Percentiles rank a stretch among this genome's conserved stretches.
Evolutionary conservation across 1,140 invertebrate genomes (phyloP).

Genomic region (Oncopodura yosiiana): DNA sequence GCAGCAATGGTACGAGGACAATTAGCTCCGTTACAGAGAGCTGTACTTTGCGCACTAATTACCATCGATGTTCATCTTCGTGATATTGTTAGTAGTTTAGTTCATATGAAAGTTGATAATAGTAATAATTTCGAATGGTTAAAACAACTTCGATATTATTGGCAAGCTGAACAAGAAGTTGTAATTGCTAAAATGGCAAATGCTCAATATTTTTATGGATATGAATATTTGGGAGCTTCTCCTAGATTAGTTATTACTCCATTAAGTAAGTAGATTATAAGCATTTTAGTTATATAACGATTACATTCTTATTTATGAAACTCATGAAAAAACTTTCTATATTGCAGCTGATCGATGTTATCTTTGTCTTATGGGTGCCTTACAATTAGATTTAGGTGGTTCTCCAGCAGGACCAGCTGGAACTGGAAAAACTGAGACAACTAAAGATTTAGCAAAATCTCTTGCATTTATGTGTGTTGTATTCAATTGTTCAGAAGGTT

Average conservation of each 20-base stretch:
- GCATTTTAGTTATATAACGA: slow-evolving; percentile 39
- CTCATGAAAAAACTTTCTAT: not conserved
- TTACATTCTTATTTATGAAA: slow-evolving; percentile 39
- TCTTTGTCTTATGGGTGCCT: slow-evolving; percentile 73
- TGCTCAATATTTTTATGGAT: slow-evolving; percentile 71
- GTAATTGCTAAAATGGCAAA: slow-evolving; percentile 67
- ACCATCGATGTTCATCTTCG: slow-evolving; percentile 78
- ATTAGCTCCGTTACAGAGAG: slow-evolving; percentile 56
- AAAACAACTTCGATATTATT: slow-evolving; percentile 84
- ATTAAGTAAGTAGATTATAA: no score
- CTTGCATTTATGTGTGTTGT: slow-evolving; percentile 80
- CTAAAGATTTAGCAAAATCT: slow-evolving; percentile 79
- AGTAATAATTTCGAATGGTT: slow-evolving; percentile 75
- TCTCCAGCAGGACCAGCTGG: slow-evolving; percentile 80
- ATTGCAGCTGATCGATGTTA: slow-evolving; percentile 75
- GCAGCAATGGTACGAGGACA: slow-evolving; percentile 63
- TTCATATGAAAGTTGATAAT: slow-evolving; percentile 51
- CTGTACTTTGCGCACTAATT: slow-evolving; percentile 68
- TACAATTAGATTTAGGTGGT: slow-evolving; percentile 72
- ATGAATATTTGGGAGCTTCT: slow-evolving; percentile 82
- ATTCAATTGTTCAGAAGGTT: slow-evolving; percentile 77
- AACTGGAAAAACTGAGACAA: slow-evolving; percentile 91
- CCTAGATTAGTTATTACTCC: slow-evolving; percentile 66
- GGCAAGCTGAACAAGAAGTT: slow-evolving; percentile 64
- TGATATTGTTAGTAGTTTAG: slow-evolving; percentile 65